Conservation (phyloP, 92 coral and sea anemone species). For the Galaxea fascicularis region DNA sequence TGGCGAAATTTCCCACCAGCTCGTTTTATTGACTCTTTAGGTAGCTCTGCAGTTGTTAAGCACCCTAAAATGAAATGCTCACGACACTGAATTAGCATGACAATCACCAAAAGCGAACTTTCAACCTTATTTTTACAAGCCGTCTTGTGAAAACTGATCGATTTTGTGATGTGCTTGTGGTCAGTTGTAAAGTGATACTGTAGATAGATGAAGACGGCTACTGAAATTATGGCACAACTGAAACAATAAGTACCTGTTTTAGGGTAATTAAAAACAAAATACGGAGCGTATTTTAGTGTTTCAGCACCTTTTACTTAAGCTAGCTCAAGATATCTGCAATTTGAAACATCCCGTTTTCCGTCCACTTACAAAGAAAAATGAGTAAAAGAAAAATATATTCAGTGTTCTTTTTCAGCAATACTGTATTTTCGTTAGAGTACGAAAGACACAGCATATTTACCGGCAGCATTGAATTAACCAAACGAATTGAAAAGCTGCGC, state of each 20-base stretch:
- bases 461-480: not conserved
- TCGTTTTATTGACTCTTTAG: constrained; percentile 28
- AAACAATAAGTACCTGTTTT: constrained; percentile 29
- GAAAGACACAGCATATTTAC: not conserved
- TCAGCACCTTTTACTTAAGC: not conserved
- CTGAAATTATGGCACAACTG: constrained; percentile 1
- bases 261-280: constrained; percentile 9
- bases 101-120: constrained; percentile 24
- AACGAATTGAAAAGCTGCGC: not conserved
- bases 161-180: not conserved
- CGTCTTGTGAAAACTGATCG: not conserved
- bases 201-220: not conserved
- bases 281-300: not conserved
- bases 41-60: constrained; percentile 18
- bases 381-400: not conserved
- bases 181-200: constrained; percentile 6
- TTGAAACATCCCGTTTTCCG: not conserved
- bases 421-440: not conserved
- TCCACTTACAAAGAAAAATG: not conserved
- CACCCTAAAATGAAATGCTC: constrained; percentile 28
- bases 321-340: not conserved
- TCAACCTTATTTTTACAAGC: constrained; percentile 11
- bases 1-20: constrained; percentile 16
- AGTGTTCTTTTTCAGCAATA: not conserved
- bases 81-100: constrained; percentile 35